A percentile compares a stretch with the other conserved stretches of the same genome.
phyloP scores from a whole-genome alignment of 35 echinoderm and acorn worm genomes.

The Nesometra sesokonis region DNA sequence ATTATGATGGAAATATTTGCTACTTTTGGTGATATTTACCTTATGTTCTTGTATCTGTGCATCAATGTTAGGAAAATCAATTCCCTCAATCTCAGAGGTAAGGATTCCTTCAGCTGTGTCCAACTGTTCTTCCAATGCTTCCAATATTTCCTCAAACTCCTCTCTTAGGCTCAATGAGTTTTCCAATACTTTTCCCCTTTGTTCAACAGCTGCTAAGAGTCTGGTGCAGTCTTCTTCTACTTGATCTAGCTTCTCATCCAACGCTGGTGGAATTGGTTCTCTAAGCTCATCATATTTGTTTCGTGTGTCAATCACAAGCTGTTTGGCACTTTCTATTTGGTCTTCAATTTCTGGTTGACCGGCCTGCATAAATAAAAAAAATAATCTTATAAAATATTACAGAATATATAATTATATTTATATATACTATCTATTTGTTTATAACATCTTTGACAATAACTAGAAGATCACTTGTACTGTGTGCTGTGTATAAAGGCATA shows the following conservation, averaged over 20 bases:
- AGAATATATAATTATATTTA: too few relatives aligned
- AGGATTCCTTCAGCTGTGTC: neutral
- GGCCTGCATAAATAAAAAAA: slow-evolving; percentile 4
- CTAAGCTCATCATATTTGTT: slow-evolving; percentile 72
- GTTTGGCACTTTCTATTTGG: slow-evolving; percentile 56
- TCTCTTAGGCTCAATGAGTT: slow-evolving; percentile 46
- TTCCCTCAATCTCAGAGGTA: neutral
- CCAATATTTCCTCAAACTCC: slow-evolving; percentile 39
- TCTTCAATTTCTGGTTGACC: slow-evolving; percentile 39
- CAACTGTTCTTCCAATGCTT: slow-evolving; percentile 23
- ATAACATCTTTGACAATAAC: too few relatives aligned
- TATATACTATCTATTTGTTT: too few relatives aligned
- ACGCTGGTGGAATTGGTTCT: slow-evolving; percentile 50
- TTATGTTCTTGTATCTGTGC: neutral
- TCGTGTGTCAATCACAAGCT: slow-evolving; percentile 55
- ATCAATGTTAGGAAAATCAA: neutral
- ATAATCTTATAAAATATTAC: neutral
- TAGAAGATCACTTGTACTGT: too few relatives aligned
- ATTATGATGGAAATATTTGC: too few relatives aligned
- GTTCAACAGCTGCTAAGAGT: slow-evolving; percentile 35
- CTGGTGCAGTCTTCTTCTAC: slow-evolving; percentile 48
- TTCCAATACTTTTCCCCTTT: slow-evolving; percentile 27
- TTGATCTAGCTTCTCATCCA: slow-evolving; percentile 47
- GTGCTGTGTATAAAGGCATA: too few relatives aligned
- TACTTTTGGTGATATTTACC: neutral